phyloP scores from a whole-genome alignment of 2,113 vertebrate genomes.

The Opisthocomus hoazin region DNA sequence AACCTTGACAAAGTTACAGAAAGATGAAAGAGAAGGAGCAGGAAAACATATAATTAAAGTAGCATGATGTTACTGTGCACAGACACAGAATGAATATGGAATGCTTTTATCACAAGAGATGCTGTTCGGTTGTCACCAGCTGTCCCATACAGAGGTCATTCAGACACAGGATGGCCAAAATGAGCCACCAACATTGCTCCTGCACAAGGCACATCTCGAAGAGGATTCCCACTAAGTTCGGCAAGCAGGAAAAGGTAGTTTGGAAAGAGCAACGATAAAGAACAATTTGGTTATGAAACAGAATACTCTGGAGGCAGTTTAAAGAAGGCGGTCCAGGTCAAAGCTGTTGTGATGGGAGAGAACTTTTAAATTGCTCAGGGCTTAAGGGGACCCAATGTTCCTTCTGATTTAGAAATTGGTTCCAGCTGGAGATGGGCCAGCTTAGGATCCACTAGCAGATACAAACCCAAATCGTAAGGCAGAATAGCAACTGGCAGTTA shows the following conservation, averaged over 20 bases:
- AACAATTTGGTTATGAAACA: slow-evolving; percentile 40
- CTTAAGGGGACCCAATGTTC: slow-evolving; percentile 34
- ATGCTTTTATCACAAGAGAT: neutral
- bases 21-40: slow-evolving; percentile 49
- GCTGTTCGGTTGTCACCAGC: neutral
- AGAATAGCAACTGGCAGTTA: neutral
- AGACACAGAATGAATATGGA: neutral
- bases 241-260: neutral
- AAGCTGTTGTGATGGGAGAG: slow-evolving; percentile 20
- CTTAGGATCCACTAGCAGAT: neutral
- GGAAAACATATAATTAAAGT: slow-evolving; percentile 62
- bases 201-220: neutral
- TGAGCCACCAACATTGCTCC: neutral
- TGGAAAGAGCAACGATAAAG: neutral
- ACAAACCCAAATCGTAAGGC: neutral
- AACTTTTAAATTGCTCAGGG: slow-evolving; percentile 31
- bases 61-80: slow-evolving; percentile 5
- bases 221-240: neutral
- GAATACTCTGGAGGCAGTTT: slow-evolving; percentile 14
- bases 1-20: slow-evolving; percentile 46
- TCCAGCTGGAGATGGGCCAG: slow-evolving; percentile 27
- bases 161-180: neutral
- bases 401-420: neutral
- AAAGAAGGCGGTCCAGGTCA: slow-evolving; percentile 11
- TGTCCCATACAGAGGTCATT: neutral